phyloP scores from a whole-genome alignment of 2,888 invertebrate species.

The Himalopsyche japonica region DNA sequence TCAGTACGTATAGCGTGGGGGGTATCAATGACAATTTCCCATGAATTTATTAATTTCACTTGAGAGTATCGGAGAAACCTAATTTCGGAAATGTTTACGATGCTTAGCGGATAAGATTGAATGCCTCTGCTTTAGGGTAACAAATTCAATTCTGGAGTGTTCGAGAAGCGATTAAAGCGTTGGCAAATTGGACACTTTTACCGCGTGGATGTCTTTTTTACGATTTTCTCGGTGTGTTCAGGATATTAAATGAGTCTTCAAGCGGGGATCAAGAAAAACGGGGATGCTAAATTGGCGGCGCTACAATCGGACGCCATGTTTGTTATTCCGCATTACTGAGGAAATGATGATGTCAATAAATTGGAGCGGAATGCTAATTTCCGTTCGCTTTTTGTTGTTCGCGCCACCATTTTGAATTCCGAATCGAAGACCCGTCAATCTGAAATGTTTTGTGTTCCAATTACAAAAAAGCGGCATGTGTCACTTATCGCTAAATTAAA shows the following conservation, averaged over 20 bases:
- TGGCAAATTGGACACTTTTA: not conserved
- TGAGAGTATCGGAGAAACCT: not conserved
- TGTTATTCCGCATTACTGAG: constrained; percentile 21
- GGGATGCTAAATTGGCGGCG: not conserved
- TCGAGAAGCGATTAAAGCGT: not conserved
- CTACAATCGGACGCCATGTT: constrained; percentile 13
- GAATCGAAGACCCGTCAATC: not conserved
- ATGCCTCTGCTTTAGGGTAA: not conserved
- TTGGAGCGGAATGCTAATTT: constrained; percentile 27
- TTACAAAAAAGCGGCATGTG: not conserved
- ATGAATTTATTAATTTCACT: not conserved
- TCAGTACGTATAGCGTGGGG: not conserved
- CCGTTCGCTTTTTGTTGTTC: constrained; percentile 2
- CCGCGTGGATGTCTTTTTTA: constrained; percentile 1
- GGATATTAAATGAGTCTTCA: constrained; percentile 20
- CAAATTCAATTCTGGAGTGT: constrained; percentile 7
- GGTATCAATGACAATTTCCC: not conserved
- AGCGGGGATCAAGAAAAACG: constrained; percentile 10
- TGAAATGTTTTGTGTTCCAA: not conserved
- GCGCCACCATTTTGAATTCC: not conserved
- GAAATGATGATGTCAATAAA: constrained; percentile 33
- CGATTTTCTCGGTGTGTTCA: constrained; percentile 2
- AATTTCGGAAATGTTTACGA: not conserved
- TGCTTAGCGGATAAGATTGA: not conserved
- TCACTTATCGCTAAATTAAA: too few species aligned